These are phyloP conservation scores for Heliconius aoede DNA, from an alignment of 2,888 invertebrate genomes.

Conservation along the genomic window DNA sequence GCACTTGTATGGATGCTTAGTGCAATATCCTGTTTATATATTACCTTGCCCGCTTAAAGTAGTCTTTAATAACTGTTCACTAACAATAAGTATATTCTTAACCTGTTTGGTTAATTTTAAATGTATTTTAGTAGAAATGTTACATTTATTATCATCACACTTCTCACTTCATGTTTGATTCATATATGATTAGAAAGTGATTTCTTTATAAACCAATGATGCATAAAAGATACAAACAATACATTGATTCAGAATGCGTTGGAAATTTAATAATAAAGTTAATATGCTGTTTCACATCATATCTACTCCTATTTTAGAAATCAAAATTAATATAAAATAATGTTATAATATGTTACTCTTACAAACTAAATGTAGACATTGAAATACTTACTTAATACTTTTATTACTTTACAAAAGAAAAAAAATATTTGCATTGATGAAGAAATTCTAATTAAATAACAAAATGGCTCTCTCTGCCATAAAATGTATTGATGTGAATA, in stretches of 20 bases:
- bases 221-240: constrained; percentile 11
- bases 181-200: constrained; percentile 21
- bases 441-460: constrained; percentile 69
- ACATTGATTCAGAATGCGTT: neutral
- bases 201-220: neutral
- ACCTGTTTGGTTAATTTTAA: neutral
- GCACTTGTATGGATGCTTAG: constrained; percentile 73
- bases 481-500: constrained; percentile 73
- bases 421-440: constrained; percentile 48
- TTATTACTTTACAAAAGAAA: too few relatives aligned
- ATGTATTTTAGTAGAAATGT: constrained; percentile 1
- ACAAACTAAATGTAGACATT: neutral
- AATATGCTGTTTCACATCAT: neutral
- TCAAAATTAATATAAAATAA: neutral
- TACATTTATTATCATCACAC: constrained; percentile 12
- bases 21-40: constrained; percentile 71
- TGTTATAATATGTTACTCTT: neutral
- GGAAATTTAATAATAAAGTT: neutral
- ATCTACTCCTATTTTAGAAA: neutral
- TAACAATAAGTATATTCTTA: constrained; percentile 6
- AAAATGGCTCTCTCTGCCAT: constrained; percentile 55
- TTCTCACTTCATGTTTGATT: constrained; percentile 15
- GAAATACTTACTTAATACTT: too few relatives aligned
- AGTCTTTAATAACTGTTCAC: constrained; percentile 57
- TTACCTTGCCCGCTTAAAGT: constrained; percentile 63